These are phyloP conservation scores for Dendrolimus punctatus DNA, from an alignment of 1,140 invertebrate species.

Conservation along the genomic window DNA sequence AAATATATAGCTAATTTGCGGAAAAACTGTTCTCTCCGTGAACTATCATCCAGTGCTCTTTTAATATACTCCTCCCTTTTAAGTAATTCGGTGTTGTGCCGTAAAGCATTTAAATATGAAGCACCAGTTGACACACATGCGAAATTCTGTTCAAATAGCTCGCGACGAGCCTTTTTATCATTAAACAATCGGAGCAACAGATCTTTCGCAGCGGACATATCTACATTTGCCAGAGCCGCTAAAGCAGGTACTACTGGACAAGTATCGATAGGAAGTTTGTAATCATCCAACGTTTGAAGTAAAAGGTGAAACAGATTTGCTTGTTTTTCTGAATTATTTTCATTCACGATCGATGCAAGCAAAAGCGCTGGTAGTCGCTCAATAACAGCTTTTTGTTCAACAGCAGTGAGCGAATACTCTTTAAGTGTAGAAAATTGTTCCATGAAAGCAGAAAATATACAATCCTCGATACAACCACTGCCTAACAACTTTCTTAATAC, in stretches of 20 bases:
- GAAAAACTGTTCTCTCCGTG: neutral
- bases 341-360: constrained; percentile 8
- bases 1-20: constrained; percentile 1
- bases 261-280: constrained; percentile 2
- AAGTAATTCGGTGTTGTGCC: neutral
- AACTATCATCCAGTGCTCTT: neutral
- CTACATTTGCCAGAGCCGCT: constrained; percentile 10
- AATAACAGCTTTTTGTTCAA: constrained; percentile 15
- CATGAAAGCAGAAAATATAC: constrained; percentile 20
- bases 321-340: constrained; percentile 3
- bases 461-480: constrained; percentile 8
- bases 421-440: constrained; percentile 28
- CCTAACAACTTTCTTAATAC: constrained; percentile 29
- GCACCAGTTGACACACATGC: constrained; percentile 18
- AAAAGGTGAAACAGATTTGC: constrained; percentile 1
- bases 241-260: constrained; percentile 9
- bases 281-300: neutral
- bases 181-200: constrained; percentile 18
- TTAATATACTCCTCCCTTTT: neutral
- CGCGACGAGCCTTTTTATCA: constrained; percentile 21
- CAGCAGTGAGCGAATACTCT: constrained; percentile 30
- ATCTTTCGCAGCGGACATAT: constrained; percentile 7
- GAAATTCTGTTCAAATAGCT: constrained; percentile 28
- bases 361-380: constrained; percentile 15
- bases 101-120: constrained; percentile 31